Conservation (phyloP, 2,797 vertebrate species). For the Mallotus villosus region DNA sequence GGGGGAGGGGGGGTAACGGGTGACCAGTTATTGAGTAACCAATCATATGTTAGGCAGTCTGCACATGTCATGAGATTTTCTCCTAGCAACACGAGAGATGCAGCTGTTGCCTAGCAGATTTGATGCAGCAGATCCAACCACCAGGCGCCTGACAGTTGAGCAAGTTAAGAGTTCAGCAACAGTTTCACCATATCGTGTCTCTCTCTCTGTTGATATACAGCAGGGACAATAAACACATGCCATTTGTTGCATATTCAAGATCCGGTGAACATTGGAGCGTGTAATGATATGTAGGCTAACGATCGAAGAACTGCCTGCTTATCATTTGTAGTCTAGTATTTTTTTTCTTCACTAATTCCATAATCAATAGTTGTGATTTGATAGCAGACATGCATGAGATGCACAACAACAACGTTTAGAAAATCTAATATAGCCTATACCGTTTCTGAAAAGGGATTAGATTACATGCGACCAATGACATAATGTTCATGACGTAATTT, state of each 20-base stretch:
- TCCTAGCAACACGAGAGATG: slow-evolving; percentile 32
- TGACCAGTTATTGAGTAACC: background rate
- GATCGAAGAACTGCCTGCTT: no score
- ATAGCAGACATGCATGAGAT: background rate
- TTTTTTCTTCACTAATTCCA: slow-evolving; percentile 15
- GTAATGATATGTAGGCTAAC: no score
- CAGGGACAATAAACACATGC: background rate
- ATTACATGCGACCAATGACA: background rate
- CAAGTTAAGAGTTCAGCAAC: slow-evolving; percentile 20
- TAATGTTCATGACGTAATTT: slow-evolving; percentile 17
- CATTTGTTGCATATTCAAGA: no score
- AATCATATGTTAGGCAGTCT: slow-evolving; percentile 22
- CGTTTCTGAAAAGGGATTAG: background rate
- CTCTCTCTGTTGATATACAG: background rate
- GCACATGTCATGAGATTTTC: slow-evolving; percentile 30
- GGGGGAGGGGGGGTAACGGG: background rate
- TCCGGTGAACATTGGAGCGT: no score
- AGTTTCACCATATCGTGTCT: slow-evolving; percentile 17
- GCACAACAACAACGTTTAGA: background rate
- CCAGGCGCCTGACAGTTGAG: slow-evolving; percentile 3
- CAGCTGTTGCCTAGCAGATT: slow-evolving; percentile 50
- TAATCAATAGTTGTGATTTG: slow-evolving; percentile 10
- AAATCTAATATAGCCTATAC: background rate
- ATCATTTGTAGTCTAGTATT: no score
- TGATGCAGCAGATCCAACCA: slow-evolving; percentile 29